Evolutionary conservation across 2,797 vertebrate species (phyloP), one percentile per base, ranked within the genome.

Genomic region (Cirrhinus molitorella): DNA sequence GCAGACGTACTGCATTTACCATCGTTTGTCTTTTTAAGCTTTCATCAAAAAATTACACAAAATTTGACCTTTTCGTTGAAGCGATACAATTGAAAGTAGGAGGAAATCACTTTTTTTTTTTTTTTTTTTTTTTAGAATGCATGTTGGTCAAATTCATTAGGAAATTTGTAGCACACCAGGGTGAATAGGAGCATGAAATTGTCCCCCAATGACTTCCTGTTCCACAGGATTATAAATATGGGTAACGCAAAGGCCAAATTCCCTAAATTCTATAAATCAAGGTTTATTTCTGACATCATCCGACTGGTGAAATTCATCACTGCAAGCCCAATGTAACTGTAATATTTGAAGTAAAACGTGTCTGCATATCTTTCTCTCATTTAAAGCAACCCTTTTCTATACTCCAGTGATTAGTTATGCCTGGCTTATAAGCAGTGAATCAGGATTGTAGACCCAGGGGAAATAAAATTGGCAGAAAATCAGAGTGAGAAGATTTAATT

Each of bases 381-480:
- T 89, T 88, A 90, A 89, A 61, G 91, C 70, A 66, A 49, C 59
- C 61, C 84, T 86, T 86, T 67, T 76, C 55, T 71, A 70, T 80
- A 70, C 81, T 93, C 94, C 94, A 94, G 95, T 94, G 96, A 97
- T 98, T 96, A 93, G 93, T 96, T 97, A 96, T 97, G 95, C 96
- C 95, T 94, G 94, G 95, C 94, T 95, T 90, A 95, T 94, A 94
- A 96, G 94, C 95, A 90, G 92, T 87, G 93, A 96, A 95, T 95
- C 96, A 94, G 95, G 96, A 94, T 96, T 94, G 94, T 96, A 90
- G 90, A 92, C 97, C 94, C 97, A 6, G 84, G 97, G 97, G 97
- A 99, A 98, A 98, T 97, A 97, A 97, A 98, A 98, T 97, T 97
- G 97, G 97, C 96, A 97, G 96, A 94, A 97, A 98, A 98, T 98